phyloP scores from a whole-genome alignment of 2,797 vertebrate species.

The Pterois miles region DNA sequence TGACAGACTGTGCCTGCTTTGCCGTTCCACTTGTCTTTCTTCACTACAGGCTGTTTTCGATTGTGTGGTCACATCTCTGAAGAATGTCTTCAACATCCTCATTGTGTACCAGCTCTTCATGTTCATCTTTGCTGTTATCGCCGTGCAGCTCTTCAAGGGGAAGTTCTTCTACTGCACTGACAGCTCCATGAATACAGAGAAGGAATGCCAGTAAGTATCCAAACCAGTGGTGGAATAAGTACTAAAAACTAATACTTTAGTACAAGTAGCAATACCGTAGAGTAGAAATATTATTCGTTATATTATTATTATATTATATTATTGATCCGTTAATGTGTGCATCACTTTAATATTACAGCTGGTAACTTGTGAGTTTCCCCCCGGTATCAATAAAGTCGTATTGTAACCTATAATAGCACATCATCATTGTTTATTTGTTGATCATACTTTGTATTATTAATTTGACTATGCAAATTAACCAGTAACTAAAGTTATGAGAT shows the following conservation, averaged over 20 bases:
- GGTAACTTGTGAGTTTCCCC: too few relatives aligned
- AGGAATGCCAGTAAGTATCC: conserved; percentile 94
- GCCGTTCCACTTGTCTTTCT: not conserved
- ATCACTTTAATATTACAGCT: too few relatives aligned
- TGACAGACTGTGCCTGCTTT: conserved; percentile 12
- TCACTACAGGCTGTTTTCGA: conserved; percentile 93
- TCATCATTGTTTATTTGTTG: too few relatives aligned
- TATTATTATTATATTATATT: too few relatives aligned
- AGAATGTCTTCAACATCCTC: conserved; percentile 99
- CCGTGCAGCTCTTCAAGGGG: conserved; percentile 98
- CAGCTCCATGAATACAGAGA: conserved; percentile 95
- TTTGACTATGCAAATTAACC: too few relatives aligned
- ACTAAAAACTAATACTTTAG: not conserved
- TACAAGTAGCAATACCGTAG: not conserved
- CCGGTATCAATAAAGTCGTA: too few relatives aligned
- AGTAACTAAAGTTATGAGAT: too few relatives aligned
- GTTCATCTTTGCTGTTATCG: conserved; percentile 99
- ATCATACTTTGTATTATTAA: too few relatives aligned
- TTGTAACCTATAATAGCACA: too few relatives aligned
- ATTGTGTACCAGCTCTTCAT: conserved; percentile 99
- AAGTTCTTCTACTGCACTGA: conserved; percentile 99
- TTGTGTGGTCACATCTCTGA: conserved; percentile 98
- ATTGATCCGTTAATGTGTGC: too few relatives aligned
- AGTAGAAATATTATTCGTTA: not conserved
- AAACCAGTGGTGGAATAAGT: not conserved